Base-by-base conservation (phyloP, 2,797 vertebrate species). In the Gorsachius magnificus region DNA sequence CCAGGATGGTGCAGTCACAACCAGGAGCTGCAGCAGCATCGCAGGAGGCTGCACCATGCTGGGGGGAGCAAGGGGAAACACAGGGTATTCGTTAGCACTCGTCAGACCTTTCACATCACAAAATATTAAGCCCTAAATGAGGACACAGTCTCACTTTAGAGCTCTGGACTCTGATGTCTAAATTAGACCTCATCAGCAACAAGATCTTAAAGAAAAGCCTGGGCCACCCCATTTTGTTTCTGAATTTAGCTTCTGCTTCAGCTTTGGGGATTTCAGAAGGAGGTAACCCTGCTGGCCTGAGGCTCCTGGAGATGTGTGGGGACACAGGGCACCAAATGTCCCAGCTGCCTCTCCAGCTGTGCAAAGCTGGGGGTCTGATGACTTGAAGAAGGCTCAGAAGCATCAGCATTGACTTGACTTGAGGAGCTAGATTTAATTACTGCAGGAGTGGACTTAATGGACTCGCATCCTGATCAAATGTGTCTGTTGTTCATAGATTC, bases 381-480 rank as follows among this genome's bases (percentile, higher is more conserved):
- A 10, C 53, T 68, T 71, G 31, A 78, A 69, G 48, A 76, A 57
- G 7, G 6, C 57, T 92, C 43, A 71, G 35, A 75, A 84, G 4
- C 66, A 74, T 69, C 68, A 71, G 41, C 29, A 33, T 14, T 71
- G 88, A 70, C 25, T 85, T 69, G 48, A n/a, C 58, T 58, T 56
- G 22, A 65, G 33, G n/a, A 91, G 43, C 20, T 86, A 76, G 31
- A 78, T 81, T 90, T 89, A 88, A 69, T 87, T 87, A 81, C 29
- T 69, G 31, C 61, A 72, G 50, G 46, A 94, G 33, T 70, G 77
- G 74, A 88, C 74, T 86, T 93, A 88, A 66, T 81, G 50, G 65
- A 76, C 61, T 89, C 83, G 51, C 76, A 88, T 81, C 65, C 74
- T 63, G 61, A 14, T 75, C 95, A 93, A 87, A 90, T 31, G 79